Evolutionary conservation across 2,888 invertebrate genomes (phyloP).

Genomic region (Ecliptopera silaceata): DNA sequence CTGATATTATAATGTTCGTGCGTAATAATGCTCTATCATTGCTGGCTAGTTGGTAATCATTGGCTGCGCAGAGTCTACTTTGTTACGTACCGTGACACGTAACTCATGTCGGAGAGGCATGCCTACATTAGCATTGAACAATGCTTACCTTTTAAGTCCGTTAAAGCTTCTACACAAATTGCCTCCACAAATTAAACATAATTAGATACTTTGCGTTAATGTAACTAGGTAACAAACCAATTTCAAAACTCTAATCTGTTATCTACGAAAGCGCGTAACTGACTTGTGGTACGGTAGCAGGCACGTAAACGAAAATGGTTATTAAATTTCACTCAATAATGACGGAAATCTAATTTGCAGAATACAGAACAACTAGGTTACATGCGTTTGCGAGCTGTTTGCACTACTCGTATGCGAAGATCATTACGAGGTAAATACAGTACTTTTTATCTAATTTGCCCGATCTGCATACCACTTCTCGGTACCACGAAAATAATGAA

Average conservation of each 20-base stretch:
- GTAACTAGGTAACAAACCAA: not conserved
- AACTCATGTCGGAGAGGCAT: conserved; percentile 24
- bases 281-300: conserved; percentile 8
- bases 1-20: not conserved
- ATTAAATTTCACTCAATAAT: conserved; percentile 35
- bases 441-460: conserved; percentile 29
- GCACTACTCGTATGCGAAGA: conserved; percentile 26
- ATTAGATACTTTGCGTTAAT: not conserved
- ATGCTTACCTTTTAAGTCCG: conserved; percentile 11
- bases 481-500: conserved; percentile 34
- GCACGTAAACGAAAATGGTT: conserved; percentile 21
- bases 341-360: conserved; percentile 34
- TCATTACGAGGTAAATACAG: conserved; percentile 28
- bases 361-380: conserved; percentile 30
- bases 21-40: not conserved
- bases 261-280: conserved; percentile 1
- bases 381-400: conserved; percentile 29
- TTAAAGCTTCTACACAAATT: not conserved
- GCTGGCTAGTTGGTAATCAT: conserved; percentile 39
- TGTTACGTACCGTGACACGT: conserved; percentile 24
- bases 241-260: conserved; percentile 7
- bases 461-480: conserved; percentile 29
- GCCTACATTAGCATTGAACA: conserved; percentile 29
- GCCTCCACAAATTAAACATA: conserved; percentile 5
- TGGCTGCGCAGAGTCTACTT: conserved; percentile 34